Evolutionary conservation across 2,888 invertebrate species (phyloP).

Genomic region (Hybos culiciformis): DNA sequence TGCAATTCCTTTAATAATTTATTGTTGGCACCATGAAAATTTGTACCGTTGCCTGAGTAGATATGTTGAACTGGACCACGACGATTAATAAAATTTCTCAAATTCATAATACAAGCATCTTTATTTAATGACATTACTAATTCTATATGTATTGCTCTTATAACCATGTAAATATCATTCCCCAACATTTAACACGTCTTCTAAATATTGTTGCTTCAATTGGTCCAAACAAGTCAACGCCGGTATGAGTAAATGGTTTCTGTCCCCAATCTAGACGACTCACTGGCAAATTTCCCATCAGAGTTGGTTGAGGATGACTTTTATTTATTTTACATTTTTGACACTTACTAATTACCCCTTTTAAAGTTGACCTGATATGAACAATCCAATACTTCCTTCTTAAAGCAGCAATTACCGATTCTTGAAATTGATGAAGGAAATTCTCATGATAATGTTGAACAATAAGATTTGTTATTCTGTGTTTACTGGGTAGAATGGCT

Average conservation of each 20-base stretch:
- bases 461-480: conserved; percentile 7
- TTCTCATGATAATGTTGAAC: conserved; percentile 10
- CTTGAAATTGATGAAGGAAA: conserved; percentile 13
- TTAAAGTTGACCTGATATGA: conserved; percentile 7
- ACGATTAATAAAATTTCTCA: conserved; percentile 16
- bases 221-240: conserved; percentile 16
- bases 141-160: conserved; percentile 12
- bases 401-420: conserved; percentile 9
- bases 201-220: conserved; percentile 10
- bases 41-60: conserved; percentile 11
- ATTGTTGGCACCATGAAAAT: conserved; percentile 9
- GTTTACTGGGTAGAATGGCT: conserved; percentile 5
- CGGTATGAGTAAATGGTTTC: conserved; percentile 14
- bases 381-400: conserved; percentile 8
- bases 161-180: conserved; percentile 13
- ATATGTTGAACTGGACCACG: conserved; percentile 12
- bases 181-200: conserved; percentile 12
- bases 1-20: too few species aligned
- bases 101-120: conserved; percentile 13
- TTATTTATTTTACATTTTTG: conserved; percentile 11
- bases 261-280: conserved; percentile 1
- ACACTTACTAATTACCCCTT: conserved; percentile 5
- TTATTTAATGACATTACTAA: conserved; percentile 12
- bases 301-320: conserved; percentile 10
- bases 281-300: conserved; percentile 14